Evolutionary conservation across 2,888 invertebrate genomes (phyloP).

Genomic region (Glyphotaelius pellucidus): DNA sequence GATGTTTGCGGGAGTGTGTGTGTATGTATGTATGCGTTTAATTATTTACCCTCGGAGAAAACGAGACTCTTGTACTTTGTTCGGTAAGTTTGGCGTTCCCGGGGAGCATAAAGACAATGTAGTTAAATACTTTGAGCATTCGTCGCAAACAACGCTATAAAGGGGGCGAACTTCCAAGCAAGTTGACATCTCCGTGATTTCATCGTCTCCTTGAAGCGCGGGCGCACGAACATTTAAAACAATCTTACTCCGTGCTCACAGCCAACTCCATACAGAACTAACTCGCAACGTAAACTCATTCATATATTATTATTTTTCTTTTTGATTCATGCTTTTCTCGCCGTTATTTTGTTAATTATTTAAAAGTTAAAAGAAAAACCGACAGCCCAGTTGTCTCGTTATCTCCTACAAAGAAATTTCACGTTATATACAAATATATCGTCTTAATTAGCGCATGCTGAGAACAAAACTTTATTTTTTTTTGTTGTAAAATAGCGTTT

Average conservation of each 20-base stretch:
- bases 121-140: constrained; percentile 49
- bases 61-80: constrained; percentile 47
- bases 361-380: neutral
- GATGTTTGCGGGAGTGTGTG: constrained; percentile 11
- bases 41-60: constrained; percentile 55
- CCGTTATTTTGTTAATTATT: neutral
- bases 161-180: constrained; percentile 43
- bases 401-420: neutral
- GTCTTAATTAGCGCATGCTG: no score
- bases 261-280: neutral
- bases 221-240: constrained; percentile 39
- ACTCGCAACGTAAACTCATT: neutral
- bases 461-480: no score
- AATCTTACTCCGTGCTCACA: constrained; percentile 10
- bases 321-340: neutral
- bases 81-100: constrained; percentile 44
- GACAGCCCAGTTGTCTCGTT: neutral
- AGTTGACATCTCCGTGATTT: constrained; percentile 52
- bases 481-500: no score
- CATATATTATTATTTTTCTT: neutral
- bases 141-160: constrained; percentile 44
- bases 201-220: constrained; percentile 47
- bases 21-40: constrained; percentile 38
- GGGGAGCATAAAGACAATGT: constrained; percentile 54
- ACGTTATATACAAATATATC: no score